Evolutionary conservation across 2,888 invertebrate species (phyloP).

Genomic region (Nudaria mundana): DNA sequence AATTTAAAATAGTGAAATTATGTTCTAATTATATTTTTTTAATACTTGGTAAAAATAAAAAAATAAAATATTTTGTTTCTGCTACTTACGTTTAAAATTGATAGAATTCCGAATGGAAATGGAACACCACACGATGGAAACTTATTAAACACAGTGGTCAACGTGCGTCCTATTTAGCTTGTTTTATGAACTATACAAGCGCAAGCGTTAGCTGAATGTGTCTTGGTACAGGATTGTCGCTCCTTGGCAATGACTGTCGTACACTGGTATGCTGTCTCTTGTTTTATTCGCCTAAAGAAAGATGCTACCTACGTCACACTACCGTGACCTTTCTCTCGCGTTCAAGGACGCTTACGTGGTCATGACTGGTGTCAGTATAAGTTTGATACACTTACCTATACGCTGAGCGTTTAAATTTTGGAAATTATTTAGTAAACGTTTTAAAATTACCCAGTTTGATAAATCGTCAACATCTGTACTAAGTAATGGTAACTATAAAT

Average conservation of each 20-base stretch:
- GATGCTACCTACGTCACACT: slow-evolving; percentile 12
- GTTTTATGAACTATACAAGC: slow-evolving; percentile 12
- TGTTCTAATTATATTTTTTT: slow-evolving; percentile 1
- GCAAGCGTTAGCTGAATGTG: slow-evolving; percentile 4
- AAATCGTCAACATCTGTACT: no score
- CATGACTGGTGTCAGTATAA: background rate
- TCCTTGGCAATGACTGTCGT: slow-evolving; percentile 29
- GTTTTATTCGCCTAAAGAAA: slow-evolving; percentile 29
- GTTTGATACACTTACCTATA: background rate
- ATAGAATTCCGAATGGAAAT: background rate
- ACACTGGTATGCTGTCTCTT: slow-evolving; percentile 19
- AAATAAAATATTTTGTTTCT: background rate
- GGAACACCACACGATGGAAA: slow-evolving; percentile 26
- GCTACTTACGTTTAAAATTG: slow-evolving; percentile 5
- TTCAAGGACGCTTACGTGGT: slow-evolving; percentile 27
- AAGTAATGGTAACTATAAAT: no score
- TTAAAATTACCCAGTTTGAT: no score
- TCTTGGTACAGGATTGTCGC: slow-evolving; percentile 21
- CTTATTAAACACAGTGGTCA: slow-evolving; percentile 14
- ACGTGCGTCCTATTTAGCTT: slow-evolving; percentile 29
- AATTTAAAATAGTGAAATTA: no score
- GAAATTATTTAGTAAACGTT: no score
- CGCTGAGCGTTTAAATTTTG: no score
- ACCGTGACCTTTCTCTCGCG: slow-evolving; percentile 31
- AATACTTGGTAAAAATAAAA: background rate